Evolutionary conservation across 2,797 vertebrate genomes (phyloP).

Genomic region (Siniperca scherzeri): DNA sequence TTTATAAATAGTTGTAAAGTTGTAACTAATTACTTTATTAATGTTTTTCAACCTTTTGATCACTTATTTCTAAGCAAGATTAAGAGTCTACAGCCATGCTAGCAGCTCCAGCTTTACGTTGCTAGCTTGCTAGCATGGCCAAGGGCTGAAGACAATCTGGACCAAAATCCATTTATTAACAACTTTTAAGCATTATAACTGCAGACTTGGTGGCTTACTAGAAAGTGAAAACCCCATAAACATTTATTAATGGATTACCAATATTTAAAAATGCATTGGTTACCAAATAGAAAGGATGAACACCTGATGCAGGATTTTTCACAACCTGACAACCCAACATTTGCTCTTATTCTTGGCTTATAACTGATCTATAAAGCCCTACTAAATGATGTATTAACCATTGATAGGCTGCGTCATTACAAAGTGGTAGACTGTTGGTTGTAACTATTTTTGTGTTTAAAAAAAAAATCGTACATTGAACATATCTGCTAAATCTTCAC

Average conservation of each 20-base stretch:
- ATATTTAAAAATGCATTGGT: neutral
- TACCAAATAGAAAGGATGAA: neutral
- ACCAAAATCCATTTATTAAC: too few species aligned
- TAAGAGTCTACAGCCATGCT: too few species aligned
- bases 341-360: neutral
- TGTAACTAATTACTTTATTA: too few species aligned
- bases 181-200: too few species aligned
- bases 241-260: neutral
- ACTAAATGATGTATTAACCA: neutral
- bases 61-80: too few species aligned
- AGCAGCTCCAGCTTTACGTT: too few species aligned
- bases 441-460: neutral
- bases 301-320: neutral
- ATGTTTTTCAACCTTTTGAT: too few species aligned
- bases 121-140: too few species aligned
- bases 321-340: neutral
- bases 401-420: neutral
- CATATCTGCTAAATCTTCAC: neutral
- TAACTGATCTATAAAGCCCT: neutral
- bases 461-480: too few species aligned
- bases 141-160: too few species aligned
- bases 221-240: neutral
- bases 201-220: neutral
- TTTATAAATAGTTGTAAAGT: too few species aligned
- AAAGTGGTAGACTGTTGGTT: too few species aligned